These are phyloP conservation scores for Cecidostiba fungosa DNA, from an alignment of 2,888 invertebrate genomes.

Conservation along the genomic window DNA sequence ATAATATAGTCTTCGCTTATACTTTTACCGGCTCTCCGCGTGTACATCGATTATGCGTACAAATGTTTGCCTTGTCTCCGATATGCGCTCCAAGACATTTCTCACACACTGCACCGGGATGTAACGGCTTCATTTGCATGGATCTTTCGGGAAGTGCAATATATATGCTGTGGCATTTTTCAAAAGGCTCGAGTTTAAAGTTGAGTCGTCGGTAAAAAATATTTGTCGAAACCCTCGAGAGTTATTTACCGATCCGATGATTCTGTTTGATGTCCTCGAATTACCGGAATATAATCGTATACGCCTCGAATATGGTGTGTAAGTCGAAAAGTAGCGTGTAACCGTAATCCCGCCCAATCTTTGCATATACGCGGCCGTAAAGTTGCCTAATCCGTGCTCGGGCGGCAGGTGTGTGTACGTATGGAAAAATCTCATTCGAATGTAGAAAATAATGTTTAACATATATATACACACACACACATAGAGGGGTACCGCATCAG, in stretches of 20 bases:
- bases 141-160: not conserved
- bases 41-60: conserved; percentile 21
- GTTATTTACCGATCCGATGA: conserved; percentile 50
- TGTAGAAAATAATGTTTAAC: conserved; percentile 37
- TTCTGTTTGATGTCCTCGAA: conserved; percentile 46
- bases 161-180: not conserved
- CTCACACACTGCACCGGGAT: conserved; percentile 31
- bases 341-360: conserved; percentile 1
- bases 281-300: conserved; percentile 8
- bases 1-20: conserved; percentile 16
- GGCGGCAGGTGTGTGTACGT: conserved; percentile 51
- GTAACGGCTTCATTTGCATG: not conserved
- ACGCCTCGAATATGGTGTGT: not conserved
- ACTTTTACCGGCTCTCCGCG: conserved; percentile 23
- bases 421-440: conserved; percentile 12
- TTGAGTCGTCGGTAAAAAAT: not conserved
- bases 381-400: conserved; percentile 51
- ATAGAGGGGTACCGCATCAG: conserved; percentile 15
- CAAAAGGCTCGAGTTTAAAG: not conserved
- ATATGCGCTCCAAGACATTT: not conserved
- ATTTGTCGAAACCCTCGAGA: conserved; percentile 49
- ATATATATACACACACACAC: conserved; percentile 15
- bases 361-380: conserved; percentile 37
- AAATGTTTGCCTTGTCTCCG: conserved; percentile 7
- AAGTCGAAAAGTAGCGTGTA: conserved; percentile 15